A percentile compares a stretch with the other conserved stretches of the same genome.
phyloP scores from a whole-genome alignment of 2,113 vertebrate genomes.

The Eulacestoma nigropectus region DNA sequence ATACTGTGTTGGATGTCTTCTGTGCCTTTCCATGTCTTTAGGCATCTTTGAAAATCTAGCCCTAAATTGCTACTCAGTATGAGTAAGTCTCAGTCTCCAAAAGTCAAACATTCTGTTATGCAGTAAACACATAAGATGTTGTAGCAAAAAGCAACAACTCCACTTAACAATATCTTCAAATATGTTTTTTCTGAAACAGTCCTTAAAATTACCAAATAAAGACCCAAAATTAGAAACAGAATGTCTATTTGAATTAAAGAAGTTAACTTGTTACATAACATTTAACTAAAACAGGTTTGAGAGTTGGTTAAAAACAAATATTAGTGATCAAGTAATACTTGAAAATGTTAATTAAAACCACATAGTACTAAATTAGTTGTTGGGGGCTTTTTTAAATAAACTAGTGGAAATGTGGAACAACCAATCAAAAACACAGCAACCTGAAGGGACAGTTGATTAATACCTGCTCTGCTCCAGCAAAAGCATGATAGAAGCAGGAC shows the following conservation, averaged over 20 bases:
- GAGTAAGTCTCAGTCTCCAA: background rate
- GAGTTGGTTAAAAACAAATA: constrained; percentile 2
- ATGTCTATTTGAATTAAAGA: background rate
- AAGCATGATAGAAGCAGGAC: constrained; percentile 98
- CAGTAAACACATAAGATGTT: background rate
- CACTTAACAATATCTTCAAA: background rate
- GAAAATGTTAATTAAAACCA: constrained; percentile 8
- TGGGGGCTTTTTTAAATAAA: background rate
- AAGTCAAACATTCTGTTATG: background rate
- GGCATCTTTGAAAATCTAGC: background rate
- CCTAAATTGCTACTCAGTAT: background rate
- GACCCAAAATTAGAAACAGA: background rate
- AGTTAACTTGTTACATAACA: background rate
- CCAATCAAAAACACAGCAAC: constrained; percentile 6
- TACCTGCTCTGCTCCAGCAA: constrained; percentile 99
- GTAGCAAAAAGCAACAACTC: background rate
- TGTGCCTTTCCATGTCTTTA: background rate
- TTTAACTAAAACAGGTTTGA: background rate
- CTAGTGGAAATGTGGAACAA: background rate
- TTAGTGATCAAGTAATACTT: background rate
- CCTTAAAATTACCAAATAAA: background rate
- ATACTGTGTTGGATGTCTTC: background rate
- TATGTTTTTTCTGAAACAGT: background rate
- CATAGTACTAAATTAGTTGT: background rate
- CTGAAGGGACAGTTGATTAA: constrained; percentile 1